These are phyloP conservation scores for Calidris pygmaea DNA, from an alignment of 2,113 vertebrate species.

Conservation along the genomic window DNA sequence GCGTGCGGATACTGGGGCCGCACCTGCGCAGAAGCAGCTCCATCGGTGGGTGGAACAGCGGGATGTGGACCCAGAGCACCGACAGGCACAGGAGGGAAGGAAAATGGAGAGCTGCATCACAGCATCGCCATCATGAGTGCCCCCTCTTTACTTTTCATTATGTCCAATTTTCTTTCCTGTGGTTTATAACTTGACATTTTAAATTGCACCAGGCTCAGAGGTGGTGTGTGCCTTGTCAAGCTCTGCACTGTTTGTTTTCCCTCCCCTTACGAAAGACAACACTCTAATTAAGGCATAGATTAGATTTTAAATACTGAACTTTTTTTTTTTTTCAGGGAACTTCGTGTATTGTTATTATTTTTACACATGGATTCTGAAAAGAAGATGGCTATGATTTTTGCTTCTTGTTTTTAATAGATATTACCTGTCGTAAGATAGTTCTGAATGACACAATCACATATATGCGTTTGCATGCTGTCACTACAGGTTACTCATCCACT, in stretches of 20 bases:
- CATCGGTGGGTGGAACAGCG: fast-evolving
- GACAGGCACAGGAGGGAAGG: too few species aligned
- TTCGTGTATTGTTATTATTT: neutral
- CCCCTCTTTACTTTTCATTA: neutral
- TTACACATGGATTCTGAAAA: fast-evolving
- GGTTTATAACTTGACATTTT: neutral
- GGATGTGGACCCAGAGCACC: fast-evolving
- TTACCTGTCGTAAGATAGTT: neutral
- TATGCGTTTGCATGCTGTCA: neutral
- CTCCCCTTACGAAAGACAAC: neutral
- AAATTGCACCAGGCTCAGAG: neutral
- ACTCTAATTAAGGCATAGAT: neutral
- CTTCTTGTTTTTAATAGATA: neutral
- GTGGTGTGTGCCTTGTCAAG: neutral
- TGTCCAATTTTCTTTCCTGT: neutral
- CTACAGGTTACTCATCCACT: neutral
- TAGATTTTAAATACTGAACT: constrained; percentile 14
- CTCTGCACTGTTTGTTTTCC: neutral
- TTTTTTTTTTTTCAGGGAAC: neutral
- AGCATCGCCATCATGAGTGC: fast-evolving
- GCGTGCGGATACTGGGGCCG: neutral
- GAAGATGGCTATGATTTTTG: neutral
- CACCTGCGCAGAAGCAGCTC: neutral
- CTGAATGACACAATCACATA: neutral
- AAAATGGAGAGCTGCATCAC: too few species aligned